Conservation (phyloP, 1,140 invertebrate species). For the Cyrtorhinus lividipennis region DNA sequence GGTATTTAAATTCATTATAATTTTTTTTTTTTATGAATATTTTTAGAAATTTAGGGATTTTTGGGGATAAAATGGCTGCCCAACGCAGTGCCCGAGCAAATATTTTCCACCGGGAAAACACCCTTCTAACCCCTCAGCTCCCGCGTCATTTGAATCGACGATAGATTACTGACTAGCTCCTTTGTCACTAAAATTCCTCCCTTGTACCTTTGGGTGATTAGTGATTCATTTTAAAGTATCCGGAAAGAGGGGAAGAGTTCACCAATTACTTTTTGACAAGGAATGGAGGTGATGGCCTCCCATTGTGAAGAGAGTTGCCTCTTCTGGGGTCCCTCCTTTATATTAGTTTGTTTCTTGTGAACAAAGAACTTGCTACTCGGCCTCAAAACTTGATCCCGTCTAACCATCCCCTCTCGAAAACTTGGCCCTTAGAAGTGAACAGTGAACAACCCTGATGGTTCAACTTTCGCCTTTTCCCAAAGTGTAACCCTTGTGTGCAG, state of each 20-base stretch:
- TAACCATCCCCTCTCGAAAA: slow-evolving; percentile 1
- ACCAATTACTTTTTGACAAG: slow-evolving; percentile 5
- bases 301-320: not conserved
- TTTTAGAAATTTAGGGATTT: too few species aligned
- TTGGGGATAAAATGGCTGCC: too few species aligned
- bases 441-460: slow-evolving; percentile 2
- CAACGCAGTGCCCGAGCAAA: too few species aligned
- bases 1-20: too few species aligned
- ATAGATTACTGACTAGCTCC: too few species aligned
- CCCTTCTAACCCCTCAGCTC: too few species aligned
- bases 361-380: slow-evolving; percentile 11
- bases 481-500: not conserved
- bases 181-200: too few species aligned
- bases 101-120: too few species aligned
- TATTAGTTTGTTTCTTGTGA: not conserved
- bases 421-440: not conserved
- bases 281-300: not conserved
- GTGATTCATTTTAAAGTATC: slow-evolving; percentile 2
- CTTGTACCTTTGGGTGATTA: not conserved
- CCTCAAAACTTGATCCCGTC: not conserved
- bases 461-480: not conserved
- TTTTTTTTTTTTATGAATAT: too few species aligned
- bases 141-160: too few species aligned
- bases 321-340: not conserved
- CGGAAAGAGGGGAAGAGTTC: not conserved